Evolutionary conservation across 2,797 vertebrate genomes (phyloP), one percentile per base, ranked within the genome.

Genomic region (Arrhamphus sclerolepis): DNA sequence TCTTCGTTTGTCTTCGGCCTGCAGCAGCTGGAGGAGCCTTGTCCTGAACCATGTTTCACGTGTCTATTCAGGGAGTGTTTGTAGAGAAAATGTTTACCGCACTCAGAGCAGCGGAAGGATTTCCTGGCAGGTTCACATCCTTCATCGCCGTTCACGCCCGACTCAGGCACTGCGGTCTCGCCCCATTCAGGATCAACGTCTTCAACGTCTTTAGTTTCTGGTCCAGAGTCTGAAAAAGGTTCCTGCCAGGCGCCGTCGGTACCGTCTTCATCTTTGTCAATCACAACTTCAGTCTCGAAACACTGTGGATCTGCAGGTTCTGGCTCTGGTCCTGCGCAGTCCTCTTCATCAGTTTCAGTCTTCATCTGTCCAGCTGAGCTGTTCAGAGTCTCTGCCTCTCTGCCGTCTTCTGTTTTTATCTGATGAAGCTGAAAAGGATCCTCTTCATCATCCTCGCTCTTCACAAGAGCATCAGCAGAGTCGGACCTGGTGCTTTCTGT

Each of bases 31-130:
- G 31, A 34, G 24, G 24, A 2, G 8, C 10, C 31, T 10, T 1
- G 8, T 34, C 9, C 31, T 1, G 31, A 11, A 34, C 31, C 3
- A 9, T 34, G 31, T 10, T 34, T 11, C 31, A 34, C 9, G 31
- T 34, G 31, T 34, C 31, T 34, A 1, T 34, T 34, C 10, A 34
- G 31, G 9, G 31, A 34, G 13, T 34, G 26, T 29, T 17, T 10
- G 6, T 21, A 19, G 16, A 22, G 34, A 22, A 57, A 57, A 0
- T 16, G 18, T 24, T 57, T 46, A 18, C 56, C 46, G 5, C 77
- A 75, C 34, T 65, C 56, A 1, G 28, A 21, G 46, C 77, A 79
- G 20, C 22, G 6, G 14, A 69, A 65, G 0, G 42, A 11, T 46
- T 44, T 62, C 38, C 29, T 65, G 34, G n/a, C 17, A 0, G 26